phyloP scores from a whole-genome alignment of 2,888 invertebrate species.

The Pelosia muscerda region DNA sequence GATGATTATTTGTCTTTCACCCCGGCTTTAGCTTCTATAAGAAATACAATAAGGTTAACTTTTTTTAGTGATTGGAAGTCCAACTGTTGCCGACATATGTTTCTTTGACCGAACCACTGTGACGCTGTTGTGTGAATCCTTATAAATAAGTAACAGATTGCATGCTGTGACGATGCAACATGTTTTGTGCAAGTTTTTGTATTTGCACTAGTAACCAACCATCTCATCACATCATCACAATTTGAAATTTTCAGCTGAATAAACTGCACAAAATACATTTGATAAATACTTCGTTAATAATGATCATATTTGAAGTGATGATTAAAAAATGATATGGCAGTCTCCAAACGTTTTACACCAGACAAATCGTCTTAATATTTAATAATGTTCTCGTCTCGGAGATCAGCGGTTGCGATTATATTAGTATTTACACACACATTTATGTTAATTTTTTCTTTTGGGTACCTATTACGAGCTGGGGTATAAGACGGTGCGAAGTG shows the following conservation, averaged over 20 bases:
- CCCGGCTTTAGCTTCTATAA: conserved; percentile 22
- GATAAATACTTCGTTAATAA: neutral
- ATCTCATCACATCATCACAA: neutral
- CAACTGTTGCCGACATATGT: conserved; percentile 21
- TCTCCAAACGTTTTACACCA: too few relatives aligned
- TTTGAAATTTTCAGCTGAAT: neutral
- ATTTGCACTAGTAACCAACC: neutral
- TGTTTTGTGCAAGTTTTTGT: conserved; percentile 3
- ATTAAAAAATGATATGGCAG: neutral
- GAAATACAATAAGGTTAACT: conserved; percentile 3
- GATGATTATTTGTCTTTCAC: conserved; percentile 31
- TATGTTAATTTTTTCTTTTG: too few relatives aligned
- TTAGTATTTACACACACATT: too few relatives aligned
- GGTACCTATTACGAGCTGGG: too few relatives aligned
- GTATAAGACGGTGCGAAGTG: too few relatives aligned
- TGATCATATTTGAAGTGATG: neutral
- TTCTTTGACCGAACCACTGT: conserved; percentile 11
- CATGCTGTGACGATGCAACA: conserved; percentile 16
- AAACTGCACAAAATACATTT: neutral
- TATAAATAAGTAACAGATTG: conserved; percentile 25
- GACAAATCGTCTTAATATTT: too few relatives aligned
- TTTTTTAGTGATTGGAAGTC: conserved; percentile 12
- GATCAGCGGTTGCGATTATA: too few relatives aligned
- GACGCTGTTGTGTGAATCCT: conserved; percentile 15
- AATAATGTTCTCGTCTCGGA: too few relatives aligned